phyloP scores from a whole-genome alignment of 2,888 invertebrate genomes.

The Ophion ventricosus region DNA sequence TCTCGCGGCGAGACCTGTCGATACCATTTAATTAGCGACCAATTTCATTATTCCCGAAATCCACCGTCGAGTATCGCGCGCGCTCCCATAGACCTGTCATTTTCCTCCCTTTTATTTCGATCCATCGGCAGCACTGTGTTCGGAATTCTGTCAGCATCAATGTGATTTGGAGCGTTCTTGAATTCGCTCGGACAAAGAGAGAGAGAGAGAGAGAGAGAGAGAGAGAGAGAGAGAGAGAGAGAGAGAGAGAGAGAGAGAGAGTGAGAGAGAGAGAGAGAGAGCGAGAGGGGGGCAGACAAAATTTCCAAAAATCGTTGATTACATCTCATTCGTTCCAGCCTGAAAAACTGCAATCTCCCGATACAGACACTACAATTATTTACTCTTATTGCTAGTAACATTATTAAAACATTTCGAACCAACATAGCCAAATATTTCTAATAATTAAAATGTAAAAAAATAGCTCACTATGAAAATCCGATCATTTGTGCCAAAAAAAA shows the following conservation, averaged over 20 bases:
- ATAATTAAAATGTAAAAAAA: no score
- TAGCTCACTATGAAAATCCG: no score
- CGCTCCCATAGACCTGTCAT: slow-evolving; percentile 29
- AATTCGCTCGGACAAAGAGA: no score
- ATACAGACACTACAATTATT: background rate
- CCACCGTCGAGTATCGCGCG: slow-evolving; percentile 12
- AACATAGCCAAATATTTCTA: no score
- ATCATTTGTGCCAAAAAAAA: no score
- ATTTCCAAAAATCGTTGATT: background rate
- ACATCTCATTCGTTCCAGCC: background rate
- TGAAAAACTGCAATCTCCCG: background rate
- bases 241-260: no score
- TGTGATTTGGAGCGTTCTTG: background rate
- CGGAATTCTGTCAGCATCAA: background rate
- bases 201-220: no score
- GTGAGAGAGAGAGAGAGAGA: no score
- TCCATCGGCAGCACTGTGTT: background rate
- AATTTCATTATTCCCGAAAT: slow-evolving; percentile 70
- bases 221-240: no score
- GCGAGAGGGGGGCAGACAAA: no score
- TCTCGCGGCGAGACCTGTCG: slow-evolving; percentile 70
- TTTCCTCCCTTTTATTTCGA: slow-evolving; percentile 35
- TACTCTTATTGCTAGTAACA: no score
- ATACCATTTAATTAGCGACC: slow-evolving; percentile 75
- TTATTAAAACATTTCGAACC: no score